phyloP scores from a whole-genome alignment of 2,113 vertebrate species.

The Malurus alboscapulatus region DNA sequence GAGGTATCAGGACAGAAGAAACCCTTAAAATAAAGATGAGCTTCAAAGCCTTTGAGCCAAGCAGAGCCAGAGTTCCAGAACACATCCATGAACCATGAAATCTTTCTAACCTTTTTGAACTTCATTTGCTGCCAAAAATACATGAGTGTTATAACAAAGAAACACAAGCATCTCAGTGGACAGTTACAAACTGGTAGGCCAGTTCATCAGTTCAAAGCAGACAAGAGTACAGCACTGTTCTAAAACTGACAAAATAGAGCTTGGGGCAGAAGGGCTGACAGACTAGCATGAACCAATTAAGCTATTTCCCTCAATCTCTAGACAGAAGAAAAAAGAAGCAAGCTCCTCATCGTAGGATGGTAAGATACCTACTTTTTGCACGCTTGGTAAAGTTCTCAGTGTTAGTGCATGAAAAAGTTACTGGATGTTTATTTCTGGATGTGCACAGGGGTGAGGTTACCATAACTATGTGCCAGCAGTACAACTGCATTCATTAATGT shows the following conservation, averaged over 20 bases:
- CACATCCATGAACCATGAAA: not conserved
- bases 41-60: slow-evolving; percentile 6
- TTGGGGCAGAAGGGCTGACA: not conserved
- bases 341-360: not conserved
- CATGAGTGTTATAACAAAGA: not conserved
- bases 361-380: not conserved
- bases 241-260: not conserved
- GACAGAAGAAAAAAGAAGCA: not conserved
- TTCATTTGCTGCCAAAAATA: slow-evolving; percentile 12
- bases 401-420: not conserved
- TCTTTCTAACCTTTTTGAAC: not conserved
- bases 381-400: not conserved
- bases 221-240: slow-evolving; percentile 1
- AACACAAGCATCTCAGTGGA: not conserved
- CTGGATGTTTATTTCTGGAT: not conserved
- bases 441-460: not conserved
- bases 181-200: not conserved
- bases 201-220: not conserved
- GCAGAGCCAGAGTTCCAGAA: not conserved
- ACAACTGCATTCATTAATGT: not conserved
- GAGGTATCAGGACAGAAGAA: slow-evolving; percentile 5
- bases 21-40: not conserved
- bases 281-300: not conserved
- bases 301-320: not conserved
- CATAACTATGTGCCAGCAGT: not conserved